phyloP scores from a whole-genome alignment of 2,113 vertebrate genomes.

The Poeciliopsis prolifica region DNA sequence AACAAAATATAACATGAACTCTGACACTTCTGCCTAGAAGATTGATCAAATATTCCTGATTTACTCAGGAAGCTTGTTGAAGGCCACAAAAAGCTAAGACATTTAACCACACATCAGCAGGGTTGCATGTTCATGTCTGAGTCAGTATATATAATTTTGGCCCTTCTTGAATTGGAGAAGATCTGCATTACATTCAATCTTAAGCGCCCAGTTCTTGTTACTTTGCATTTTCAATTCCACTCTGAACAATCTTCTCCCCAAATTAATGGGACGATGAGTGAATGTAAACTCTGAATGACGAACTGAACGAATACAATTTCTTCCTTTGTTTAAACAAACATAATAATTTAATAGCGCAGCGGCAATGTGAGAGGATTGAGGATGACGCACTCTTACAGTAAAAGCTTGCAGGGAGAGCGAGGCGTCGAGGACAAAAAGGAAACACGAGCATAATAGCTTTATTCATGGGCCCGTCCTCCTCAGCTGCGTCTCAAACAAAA shows the following conservation, averaged over 20 bases:
- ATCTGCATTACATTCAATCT: too few relatives aligned
- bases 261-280: too few relatives aligned
- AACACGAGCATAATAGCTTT: slow-evolving; percentile 54
- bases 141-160: neutral
- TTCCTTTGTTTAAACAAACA: slow-evolving; percentile 13
- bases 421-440: slow-evolving; percentile 53
- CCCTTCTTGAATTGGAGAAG: too few relatives aligned
- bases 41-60: neutral
- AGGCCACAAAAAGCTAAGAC: neutral
- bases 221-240: too few relatives aligned
- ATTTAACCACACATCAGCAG: neutral
- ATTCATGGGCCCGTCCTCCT: slow-evolving; percentile 61
- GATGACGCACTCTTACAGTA: slow-evolving; percentile 50
- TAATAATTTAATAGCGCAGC: slow-evolving; percentile 24
- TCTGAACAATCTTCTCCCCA: too few relatives aligned
- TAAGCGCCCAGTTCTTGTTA: too few relatives aligned
- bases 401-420: slow-evolving; percentile 36
- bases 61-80: too few relatives aligned
- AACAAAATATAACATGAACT: too few relatives aligned
- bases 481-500: slow-evolving; percentile 32
- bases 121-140: neutral
- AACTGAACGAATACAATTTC: neutral
- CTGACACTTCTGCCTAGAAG: neutral
- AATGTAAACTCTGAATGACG: too few relatives aligned
- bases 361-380: slow-evolving; percentile 39